Conservation (phyloP, 2,888 invertebrate genomes). For the Stegophylla sp. region DNA sequence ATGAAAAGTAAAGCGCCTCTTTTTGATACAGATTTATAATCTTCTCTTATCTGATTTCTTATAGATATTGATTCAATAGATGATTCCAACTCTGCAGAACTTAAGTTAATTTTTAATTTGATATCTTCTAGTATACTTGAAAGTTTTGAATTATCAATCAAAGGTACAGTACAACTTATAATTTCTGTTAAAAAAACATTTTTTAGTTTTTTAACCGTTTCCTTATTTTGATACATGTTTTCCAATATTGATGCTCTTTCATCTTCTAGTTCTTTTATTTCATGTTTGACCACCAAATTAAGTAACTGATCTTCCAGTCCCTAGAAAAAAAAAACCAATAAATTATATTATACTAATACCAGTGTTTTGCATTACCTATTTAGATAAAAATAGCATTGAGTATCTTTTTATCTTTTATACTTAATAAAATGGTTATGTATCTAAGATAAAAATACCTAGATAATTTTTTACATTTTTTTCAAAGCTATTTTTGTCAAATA, state of each 20-base stretch:
- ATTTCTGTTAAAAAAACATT: slow-evolving; percentile 21
- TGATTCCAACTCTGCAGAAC: neutral
- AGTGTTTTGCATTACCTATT: too few species aligned
- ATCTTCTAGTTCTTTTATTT: slow-evolving; percentile 13
- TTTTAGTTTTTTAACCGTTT: slow-evolving; percentile 20
- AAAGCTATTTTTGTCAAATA: too few species aligned
- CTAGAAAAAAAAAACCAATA: slow-evolving; percentile 1
- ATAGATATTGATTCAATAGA: neutral
- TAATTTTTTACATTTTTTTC: too few species aligned
- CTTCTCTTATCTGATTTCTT: slow-evolving; percentile 8
- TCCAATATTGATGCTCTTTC: slow-evolving; percentile 6
- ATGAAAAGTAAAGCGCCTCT: slow-evolving; percentile 18
- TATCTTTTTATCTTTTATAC: too few species aligned
- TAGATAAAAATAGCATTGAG: too few species aligned
- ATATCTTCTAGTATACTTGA: slow-evolving; percentile 15
- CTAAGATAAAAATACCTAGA: too few species aligned
- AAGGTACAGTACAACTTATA: neutral
- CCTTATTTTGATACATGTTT: slow-evolving; percentile 15
- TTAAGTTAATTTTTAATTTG: slow-evolving; percentile 24
- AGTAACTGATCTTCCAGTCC: slow-evolving; percentile 39
- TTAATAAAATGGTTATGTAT: too few species aligned
- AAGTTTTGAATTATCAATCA: slow-evolving; percentile 30
- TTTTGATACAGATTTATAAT: slow-evolving; percentile 32
- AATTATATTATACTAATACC: neutral
- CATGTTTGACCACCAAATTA: slow-evolving; percentile 11